phyloP scores from a whole-genome alignment of 37 sponge, comb jelly and placozoan genomes.

The Spongilla lacustris region DNA sequence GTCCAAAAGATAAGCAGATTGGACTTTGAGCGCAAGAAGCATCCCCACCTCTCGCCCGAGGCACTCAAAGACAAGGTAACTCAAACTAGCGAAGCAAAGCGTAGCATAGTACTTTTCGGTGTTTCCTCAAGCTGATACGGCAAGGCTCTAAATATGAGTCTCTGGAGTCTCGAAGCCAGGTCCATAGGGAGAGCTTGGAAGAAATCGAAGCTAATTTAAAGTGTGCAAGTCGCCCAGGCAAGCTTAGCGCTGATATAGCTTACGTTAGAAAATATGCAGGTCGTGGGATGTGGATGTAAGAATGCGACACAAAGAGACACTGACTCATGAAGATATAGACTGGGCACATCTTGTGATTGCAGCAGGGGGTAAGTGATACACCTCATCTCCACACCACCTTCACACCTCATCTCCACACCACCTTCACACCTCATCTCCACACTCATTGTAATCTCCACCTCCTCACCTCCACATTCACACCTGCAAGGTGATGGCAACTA shows the following conservation, averaged over 20 bases:
- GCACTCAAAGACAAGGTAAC: slow-evolving; percentile 36
- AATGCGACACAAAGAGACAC: slow-evolving; percentile 37
- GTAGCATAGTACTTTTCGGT: neutral
- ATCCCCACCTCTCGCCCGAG: neutral
- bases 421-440: neutral
- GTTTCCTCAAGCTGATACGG: slow-evolving; percentile 23
- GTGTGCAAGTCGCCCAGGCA: slow-evolving; percentile 9
- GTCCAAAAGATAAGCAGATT: slow-evolving; percentile 60
- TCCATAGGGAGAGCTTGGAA: slow-evolving; percentile 42
- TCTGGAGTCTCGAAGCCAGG: slow-evolving; percentile 34
- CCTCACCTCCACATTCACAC: neutral
- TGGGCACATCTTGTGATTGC: slow-evolving; percentile 82
- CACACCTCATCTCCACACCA: neutral
- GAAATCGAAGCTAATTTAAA: slow-evolving; percentile 19
- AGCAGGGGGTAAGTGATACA: slow-evolving; percentile 56
- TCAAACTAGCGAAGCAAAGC: no score
- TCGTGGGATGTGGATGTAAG: slow-evolving; percentile 27
- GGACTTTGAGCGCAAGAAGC: slow-evolving; percentile 44
- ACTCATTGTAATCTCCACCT: neutral
- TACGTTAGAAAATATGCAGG: neutral
- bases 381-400: neutral
- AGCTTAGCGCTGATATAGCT: neutral
- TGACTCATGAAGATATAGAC: slow-evolving; percentile 52
- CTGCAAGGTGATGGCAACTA: slow-evolving; percentile 78
- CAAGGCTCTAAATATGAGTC: slow-evolving; percentile 62